A percentile compares a stretch with the other conserved stretches of the same genome.
These are phyloP conservation scores for Melanchra persicariae DNA, from an alignment of 2,888 invertebrate genomes.

Conservation along the genomic window DNA sequence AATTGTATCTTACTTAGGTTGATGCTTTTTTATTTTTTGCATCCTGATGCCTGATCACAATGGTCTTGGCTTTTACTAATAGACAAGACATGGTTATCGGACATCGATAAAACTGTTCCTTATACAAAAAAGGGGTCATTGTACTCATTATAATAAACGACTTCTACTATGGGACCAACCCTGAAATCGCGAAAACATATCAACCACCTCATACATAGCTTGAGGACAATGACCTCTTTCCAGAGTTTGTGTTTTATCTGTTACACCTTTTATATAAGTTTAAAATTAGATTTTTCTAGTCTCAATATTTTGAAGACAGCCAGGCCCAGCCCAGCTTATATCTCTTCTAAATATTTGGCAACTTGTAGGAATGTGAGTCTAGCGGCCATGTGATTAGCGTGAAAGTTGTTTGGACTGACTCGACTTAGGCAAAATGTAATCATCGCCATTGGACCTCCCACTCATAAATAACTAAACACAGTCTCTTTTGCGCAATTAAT, in stretches of 20 bases:
- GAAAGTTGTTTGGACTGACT: conserved; percentile 63
- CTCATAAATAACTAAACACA: conserved; percentile 52
- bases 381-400: conserved; percentile 32
- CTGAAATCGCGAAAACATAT: too few species aligned
- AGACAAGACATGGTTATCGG: too few species aligned
- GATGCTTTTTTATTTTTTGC: not conserved
- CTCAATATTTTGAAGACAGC: not conserved
- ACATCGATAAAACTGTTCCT: too few species aligned
- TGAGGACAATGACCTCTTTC: too few species aligned
- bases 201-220: too few species aligned
- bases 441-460: conserved; percentile 50
- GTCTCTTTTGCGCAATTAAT: conserved; percentile 50
- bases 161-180: too few species aligned
- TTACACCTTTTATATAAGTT: too few species aligned
- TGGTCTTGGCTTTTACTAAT: too few species aligned
- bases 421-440: conserved; percentile 52
- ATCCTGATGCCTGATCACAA: too few species aligned
- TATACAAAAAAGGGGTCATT: too few species aligned
- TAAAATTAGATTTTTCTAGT: not conserved
- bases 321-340: conserved; percentile 13
- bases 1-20: not conserved
- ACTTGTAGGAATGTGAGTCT: conserved; percentile 29
- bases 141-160: too few species aligned
- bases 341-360: conserved; percentile 30
- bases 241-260: too few species aligned